Conservation (phyloP, 1,140 invertebrate genomes). For the Euwallacea fornicatus region DNA sequence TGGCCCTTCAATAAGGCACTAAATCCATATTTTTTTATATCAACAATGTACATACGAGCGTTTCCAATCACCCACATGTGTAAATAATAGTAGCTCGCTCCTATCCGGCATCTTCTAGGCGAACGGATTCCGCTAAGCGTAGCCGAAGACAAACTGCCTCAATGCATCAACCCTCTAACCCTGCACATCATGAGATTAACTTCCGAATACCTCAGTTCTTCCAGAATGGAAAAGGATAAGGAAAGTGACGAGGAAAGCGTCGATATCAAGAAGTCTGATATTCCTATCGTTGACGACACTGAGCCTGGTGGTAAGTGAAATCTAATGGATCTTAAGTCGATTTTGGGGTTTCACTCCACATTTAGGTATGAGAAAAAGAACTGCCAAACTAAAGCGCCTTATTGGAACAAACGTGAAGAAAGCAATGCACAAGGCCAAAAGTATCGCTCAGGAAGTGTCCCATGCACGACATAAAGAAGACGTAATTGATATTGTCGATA, state of each 20-base stretch:
- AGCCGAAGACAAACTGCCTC: constrained; percentile 87
- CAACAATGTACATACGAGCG: no score
- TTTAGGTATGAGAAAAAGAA: constrained; percentile 55
- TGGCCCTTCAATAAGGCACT: no score
- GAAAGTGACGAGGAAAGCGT: constrained; percentile 80
- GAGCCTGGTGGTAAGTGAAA: constrained; percentile 19
- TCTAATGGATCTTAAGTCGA: neutral
- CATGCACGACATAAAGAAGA: constrained; percentile 84
- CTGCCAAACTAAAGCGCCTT: constrained; percentile 74
- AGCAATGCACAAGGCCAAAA: constrained; percentile 88
- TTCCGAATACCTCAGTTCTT: constrained; percentile 82
- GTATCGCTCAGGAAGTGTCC: constrained; percentile 83
- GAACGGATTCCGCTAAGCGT: constrained; percentile 85
- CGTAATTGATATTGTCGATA: constrained; percentile 80
- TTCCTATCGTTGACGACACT: constrained; percentile 56
- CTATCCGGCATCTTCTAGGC: constrained; percentile 46
- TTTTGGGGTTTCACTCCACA: neutral
- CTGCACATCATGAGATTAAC: constrained; percentile 93
- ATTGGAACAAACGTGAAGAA: constrained; percentile 84
- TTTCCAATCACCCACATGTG: no score
- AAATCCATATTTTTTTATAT: no score
- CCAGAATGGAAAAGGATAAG: constrained; percentile 73
- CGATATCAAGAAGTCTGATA: constrained; percentile 70
- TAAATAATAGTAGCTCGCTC: no score
- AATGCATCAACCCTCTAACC: constrained; percentile 89